Evolutionary conservation across 2,113 vertebrate genomes (phyloP).

Genomic region (Onychorhynchus coronatus): DNA sequence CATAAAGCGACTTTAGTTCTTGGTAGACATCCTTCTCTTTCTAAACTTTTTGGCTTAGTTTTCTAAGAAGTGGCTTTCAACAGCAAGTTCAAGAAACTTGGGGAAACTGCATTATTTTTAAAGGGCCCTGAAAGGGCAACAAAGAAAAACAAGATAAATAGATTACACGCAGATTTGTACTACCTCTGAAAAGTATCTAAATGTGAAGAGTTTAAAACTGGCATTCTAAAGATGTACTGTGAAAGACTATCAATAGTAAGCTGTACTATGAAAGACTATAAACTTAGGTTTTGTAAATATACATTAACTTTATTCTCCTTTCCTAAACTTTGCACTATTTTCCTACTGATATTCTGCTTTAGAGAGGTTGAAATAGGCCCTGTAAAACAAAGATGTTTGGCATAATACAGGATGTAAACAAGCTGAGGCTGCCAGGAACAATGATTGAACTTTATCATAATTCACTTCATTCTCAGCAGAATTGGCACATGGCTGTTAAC

Average conservation of each 20-base stretch:
- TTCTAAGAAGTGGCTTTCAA: neutral
- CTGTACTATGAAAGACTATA: neutral
- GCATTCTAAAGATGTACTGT: neutral
- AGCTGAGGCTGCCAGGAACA: neutral
- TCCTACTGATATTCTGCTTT: neutral
- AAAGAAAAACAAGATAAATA: neutral
- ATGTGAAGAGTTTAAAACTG: neutral
- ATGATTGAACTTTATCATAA: neutral
- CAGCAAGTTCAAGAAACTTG: neutral
- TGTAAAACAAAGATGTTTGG: neutral
- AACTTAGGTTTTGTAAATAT: neutral
- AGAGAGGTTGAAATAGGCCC: neutral
- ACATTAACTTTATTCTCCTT: neutral
- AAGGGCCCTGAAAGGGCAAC: neutral
- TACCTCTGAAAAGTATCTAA: neutral
- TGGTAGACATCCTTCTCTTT: neutral
- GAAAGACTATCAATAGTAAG: neutral
- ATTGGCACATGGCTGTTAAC: neutral
- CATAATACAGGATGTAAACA: constrained; percentile 3
- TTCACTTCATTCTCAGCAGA: constrained; percentile 26
- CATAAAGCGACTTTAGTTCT: neutral
- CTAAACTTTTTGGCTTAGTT: neutral
- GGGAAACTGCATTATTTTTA: neutral
- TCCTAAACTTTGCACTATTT: neutral
- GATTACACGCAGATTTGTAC: neutral